Base-by-base conservation (phyloP, 2,797 vertebrate species). In the Diceros bicornis region DNA sequence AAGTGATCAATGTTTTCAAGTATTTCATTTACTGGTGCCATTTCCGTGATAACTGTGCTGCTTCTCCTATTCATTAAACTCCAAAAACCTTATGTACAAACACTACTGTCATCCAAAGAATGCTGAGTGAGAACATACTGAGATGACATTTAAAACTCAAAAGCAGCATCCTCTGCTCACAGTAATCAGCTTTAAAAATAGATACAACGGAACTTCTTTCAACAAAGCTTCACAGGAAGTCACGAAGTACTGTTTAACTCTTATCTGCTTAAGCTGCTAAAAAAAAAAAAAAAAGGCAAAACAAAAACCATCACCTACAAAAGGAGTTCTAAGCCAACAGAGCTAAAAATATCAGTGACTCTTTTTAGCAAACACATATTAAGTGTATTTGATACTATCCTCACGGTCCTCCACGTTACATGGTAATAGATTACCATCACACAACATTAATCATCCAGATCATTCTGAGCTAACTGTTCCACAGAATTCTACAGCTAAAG, bases 151-250 rank as follows among this genome's bases (percentile, higher is more conserved):
- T 97, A 7, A 62, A 96, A 95, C 90, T 87, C 94, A 10, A 61
- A 11, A 95, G 85, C 97, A 96, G 94, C 52, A 92, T 68, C 96
- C 97, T 98, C 98, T 97, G 78, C 96, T 93, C 91, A 29, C 52
- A 98, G 98, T 94, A 96, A 99, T 98, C 98, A 96, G 95, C 93
- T 98, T 98, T 98, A 99, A 99, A 99, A 99, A 98, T 98, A 99
- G 98, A 95, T 96, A 96, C 98, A 98, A 98, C 69, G 89, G 98
- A 99, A 99, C 98, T 98, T 98, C 98, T 98, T 98, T 99, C 97
- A 98, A 96, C 98, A 97, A 97, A 98, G 98, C 98, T 99, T 97
- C 99, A 98, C 98, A 99, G 99, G 99, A 99, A 99, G 98, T 98
- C 98, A 98, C 90, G 95, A 98, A 98, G 97, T 98, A 98, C 97